Evolutionary conservation across 2,888 invertebrate genomes (phyloP).

Genomic region (Mystacides longicornis): DNA sequence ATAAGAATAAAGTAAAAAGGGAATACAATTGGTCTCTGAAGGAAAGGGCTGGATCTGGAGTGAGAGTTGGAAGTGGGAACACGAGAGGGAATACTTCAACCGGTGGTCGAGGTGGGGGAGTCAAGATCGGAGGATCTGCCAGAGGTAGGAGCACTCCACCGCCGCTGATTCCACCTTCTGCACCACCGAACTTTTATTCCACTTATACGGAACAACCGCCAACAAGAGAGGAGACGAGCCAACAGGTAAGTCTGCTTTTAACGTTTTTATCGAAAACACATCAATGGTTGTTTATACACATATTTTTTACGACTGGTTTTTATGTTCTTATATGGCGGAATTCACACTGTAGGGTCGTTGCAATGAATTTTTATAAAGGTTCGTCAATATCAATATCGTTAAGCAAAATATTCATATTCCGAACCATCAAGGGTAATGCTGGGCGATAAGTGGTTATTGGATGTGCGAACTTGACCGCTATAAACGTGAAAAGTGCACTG

Average conservation of each 20-base stretch:
- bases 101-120: conserved; percentile 15
- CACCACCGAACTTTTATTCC: conserved; percentile 3
- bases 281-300: too few species aligned
- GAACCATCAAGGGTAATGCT: too few species aligned
- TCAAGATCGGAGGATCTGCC: conserved; percentile 10
- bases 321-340: too few species aligned
- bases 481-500: too few species aligned
- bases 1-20: conserved; percentile 1
- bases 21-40: conserved; percentile 9
- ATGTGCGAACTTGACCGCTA: too few species aligned
- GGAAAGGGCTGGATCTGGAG: conserved; percentile 17
- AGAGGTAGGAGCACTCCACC: conserved; percentile 17
- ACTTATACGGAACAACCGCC: conserved; percentile 12
- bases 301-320: too few species aligned
- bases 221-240: conserved; percentile 7
- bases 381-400: too few species aligned
- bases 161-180: conserved; percentile 11
- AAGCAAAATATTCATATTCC: too few species aligned
- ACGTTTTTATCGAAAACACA: too few species aligned
- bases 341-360: too few species aligned
- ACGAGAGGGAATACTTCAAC: conserved; percentile 11
- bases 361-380: too few species aligned
- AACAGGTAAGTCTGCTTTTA: conserved; percentile 11
- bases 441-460: too few species aligned
- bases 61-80: conserved; percentile 12